phyloP scores from a whole-genome alignment of 2,797 vertebrate genomes.

The Enteromius paludinosus region DNA sequence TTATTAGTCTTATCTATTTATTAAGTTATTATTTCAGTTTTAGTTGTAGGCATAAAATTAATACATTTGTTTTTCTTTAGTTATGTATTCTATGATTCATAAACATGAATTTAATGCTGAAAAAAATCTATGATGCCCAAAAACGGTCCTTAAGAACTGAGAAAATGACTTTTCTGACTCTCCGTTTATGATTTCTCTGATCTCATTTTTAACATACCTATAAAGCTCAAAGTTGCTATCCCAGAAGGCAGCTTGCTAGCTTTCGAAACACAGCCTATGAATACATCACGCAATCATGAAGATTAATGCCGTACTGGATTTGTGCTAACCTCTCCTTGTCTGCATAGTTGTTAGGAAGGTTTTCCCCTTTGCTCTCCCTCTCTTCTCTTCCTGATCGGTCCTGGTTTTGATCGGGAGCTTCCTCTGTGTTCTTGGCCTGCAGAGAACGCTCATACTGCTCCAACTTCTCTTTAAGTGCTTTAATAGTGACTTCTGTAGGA shows the following conservation, averaged over 20 bases:
- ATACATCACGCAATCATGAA: background rate
- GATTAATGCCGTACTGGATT: background rate
- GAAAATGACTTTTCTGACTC: background rate
- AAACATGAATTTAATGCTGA: background rate
- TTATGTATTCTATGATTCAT: background rate
- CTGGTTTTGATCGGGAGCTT: conserved; percentile 82
- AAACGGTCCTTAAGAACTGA: background rate
- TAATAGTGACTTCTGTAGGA: conserved; percentile 87
- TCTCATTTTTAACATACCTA: background rate
- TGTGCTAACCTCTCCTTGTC: conserved; percentile 84
- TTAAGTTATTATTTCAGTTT: conserved; percentile 6
- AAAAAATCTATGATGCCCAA: background rate
- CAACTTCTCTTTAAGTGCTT: conserved; percentile 92
- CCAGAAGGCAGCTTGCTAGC: background rate
- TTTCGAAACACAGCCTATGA: conserved; percentile 2
- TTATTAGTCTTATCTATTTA: background rate
- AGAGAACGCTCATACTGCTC: conserved; percentile 87
- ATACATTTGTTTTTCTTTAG: background rate
- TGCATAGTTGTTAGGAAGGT: conserved; percentile 86
- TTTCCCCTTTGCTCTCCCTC: conserved; percentile 75
- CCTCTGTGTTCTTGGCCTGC: conserved; percentile 85
- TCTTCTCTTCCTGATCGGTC: conserved; percentile 73
- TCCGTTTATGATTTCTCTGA: background rate
- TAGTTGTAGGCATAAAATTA: background rate
- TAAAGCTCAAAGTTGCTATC: background rate